These are phyloP conservation scores for Cryptus viduatorius DNA, from an alignment of 2,888 invertebrate genomes.

Conservation along the genomic window DNA sequence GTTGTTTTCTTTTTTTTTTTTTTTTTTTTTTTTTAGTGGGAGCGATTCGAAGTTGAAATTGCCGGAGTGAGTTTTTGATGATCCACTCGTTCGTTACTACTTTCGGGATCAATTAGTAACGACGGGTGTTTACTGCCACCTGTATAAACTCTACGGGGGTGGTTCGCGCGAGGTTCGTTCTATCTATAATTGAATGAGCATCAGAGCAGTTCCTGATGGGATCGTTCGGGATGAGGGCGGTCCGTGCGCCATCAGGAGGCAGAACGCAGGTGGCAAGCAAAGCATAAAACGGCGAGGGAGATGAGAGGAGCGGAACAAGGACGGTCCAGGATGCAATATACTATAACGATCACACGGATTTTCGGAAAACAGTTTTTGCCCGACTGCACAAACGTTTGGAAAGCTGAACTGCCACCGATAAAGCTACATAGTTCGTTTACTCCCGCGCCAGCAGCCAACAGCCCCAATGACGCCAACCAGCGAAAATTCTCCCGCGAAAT, in stretches of 20 bases:
- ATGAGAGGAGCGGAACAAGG: not conserved
- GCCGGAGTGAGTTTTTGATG: not conserved
- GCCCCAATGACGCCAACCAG: constrained; percentile 30
- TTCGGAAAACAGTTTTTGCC: constrained; percentile 54
- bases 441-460: constrained; percentile 31
- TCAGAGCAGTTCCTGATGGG: not conserved
- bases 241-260: constrained; percentile 11
- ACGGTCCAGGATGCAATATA: constrained; percentile 13
- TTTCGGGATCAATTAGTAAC: constrained; percentile 7
- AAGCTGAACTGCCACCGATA: constrained; percentile 64
- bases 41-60: too few relatives aligned
- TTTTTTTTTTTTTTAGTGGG: not conserved
- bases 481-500: constrained; percentile 23
- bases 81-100: not conserved
- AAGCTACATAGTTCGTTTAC: constrained; percentile 60
- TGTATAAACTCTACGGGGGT: not conserved
- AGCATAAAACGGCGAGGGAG: constrained; percentile 6
- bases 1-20: not conserved
- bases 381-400: constrained; percentile 64
- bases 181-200: constrained; percentile 27
- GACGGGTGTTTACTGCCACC: not conserved
- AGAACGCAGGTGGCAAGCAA: constrained; percentile 21
- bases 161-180: not conserved
- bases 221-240: not conserved
- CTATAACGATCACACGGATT: constrained; percentile 30